A percentile compares a stretch with the other conserved stretches of the same genome.
These are phyloP conservation scores for Drosophila monieri DNA, from an alignment of 2,888 invertebrate genomes.

Conservation along the genomic window DNA sequence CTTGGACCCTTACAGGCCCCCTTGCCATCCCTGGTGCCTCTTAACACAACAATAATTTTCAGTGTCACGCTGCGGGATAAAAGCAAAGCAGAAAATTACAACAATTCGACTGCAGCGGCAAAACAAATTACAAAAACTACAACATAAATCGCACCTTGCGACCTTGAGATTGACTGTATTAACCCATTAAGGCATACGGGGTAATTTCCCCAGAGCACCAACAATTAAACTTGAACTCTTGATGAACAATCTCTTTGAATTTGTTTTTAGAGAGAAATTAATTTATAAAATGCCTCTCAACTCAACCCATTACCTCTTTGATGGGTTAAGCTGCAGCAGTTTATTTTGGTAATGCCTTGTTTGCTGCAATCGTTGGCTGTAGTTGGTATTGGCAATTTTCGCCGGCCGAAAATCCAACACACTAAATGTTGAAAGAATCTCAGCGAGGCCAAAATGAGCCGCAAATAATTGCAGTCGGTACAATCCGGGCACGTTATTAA, in stretches of 20 bases:
- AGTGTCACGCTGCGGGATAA: constrained; percentile 63
- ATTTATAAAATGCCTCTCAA: neutral
- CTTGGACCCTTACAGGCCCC: constrained; percentile 18
- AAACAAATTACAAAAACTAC: constrained; percentile 36
- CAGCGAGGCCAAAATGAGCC: neutral
- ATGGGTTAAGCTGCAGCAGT: constrained; percentile 20
- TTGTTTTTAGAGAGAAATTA: neutral
- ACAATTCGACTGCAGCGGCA: constrained; percentile 23
- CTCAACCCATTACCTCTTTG: neutral
- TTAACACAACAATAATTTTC: constrained; percentile 47
- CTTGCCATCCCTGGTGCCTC: constrained; percentile 2
- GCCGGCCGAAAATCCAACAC: constrained; percentile 5
- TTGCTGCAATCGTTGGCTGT: constrained; percentile 5
- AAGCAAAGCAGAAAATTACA: constrained; percentile 25
- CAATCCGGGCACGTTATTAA: constrained; percentile 17
- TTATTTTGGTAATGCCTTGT: constrained; percentile 2
- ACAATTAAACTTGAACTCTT: neutral
- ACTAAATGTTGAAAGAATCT: constrained; percentile 69
- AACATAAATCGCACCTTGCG: constrained; percentile 54
- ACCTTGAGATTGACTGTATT: constrained; percentile 68
- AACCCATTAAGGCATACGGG: constrained; percentile 39
- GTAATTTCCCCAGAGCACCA: constrained; percentile 11
- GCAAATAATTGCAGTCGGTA: constrained; percentile 37
- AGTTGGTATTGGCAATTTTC: constrained; percentile 9
- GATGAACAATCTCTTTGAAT: neutral